Evolutionary conservation across 2,888 invertebrate genomes (phyloP).

Genomic region (Drosophila colorata): DNA sequence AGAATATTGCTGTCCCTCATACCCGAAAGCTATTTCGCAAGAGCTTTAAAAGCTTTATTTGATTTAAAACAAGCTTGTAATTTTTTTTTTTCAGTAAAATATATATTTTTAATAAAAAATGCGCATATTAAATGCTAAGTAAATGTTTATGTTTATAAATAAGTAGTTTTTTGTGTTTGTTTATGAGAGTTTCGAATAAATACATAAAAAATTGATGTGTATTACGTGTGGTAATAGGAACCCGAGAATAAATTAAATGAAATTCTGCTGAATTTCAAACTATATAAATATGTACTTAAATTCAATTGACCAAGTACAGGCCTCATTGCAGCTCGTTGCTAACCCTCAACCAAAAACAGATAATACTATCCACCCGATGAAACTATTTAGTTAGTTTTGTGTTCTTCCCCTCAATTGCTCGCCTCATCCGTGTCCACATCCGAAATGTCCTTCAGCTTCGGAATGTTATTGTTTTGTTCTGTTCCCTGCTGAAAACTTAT

Average conservation of each 20-base stretch:
- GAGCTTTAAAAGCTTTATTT: not conserved
- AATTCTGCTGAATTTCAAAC: constrained; percentile 59
- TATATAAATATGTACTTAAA: constrained; percentile 61
- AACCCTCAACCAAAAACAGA: constrained; percentile 22
- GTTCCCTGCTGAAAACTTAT: constrained; percentile 83
- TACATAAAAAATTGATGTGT: constrained; percentile 38
- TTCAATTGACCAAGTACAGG: constrained; percentile 53
- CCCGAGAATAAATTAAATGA: constrained; percentile 56
- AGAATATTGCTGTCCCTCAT: too few relatives aligned
- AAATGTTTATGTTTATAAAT: constrained; percentile 72
- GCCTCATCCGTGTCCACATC: constrained; percentile 85
- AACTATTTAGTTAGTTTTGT: not conserved
- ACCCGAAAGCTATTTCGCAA: too few relatives aligned
- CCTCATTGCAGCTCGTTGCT: constrained; percentile 66
- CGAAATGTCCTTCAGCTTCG: constrained; percentile 80
- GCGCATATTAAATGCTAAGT: constrained; percentile 64
- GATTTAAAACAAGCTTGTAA: not conserved
- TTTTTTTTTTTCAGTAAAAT: not conserved
- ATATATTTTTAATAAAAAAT: constrained; percentile 36
- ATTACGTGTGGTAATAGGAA: constrained; percentile 50
- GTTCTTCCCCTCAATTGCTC: constrained; percentile 77
- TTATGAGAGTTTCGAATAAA: constrained; percentile 50
- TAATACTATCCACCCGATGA: constrained; percentile 57
- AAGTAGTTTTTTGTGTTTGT: constrained; percentile 46
- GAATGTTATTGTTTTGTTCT: constrained; percentile 55